A percentile compares a stretch with the other conserved stretches of the same genome.
phyloP scores from a whole-genome alignment of 1,140 invertebrate genomes.

The Argopecten irradians region DNA sequence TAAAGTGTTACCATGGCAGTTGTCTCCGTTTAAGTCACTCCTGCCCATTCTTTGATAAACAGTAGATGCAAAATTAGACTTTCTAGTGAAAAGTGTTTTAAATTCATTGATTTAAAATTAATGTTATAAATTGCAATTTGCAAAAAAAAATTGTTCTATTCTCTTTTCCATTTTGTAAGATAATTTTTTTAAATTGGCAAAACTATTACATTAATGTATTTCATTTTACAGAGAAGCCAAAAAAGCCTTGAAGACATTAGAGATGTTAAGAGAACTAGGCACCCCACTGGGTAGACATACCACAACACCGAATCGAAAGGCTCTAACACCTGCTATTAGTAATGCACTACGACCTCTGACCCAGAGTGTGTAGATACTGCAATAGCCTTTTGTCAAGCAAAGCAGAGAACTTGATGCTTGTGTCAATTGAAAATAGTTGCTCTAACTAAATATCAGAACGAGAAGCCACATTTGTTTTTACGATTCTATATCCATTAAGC shows the following conservation, averaged over 20 bases:
- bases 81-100: no score
- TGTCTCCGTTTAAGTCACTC: no score
- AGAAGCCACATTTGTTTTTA: not conserved
- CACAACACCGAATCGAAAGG: conserved; percentile 26
- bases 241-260: conserved; percentile 61
- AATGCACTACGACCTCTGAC: conserved; percentile 38
- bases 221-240: conserved; percentile 61
- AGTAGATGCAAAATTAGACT: no score
- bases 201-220: not conserved
- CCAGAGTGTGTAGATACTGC: conserved; percentile 29
- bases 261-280: conserved; percentile 45
- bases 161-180: no score
- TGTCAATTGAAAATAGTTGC: not conserved
- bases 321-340: conserved; percentile 27
- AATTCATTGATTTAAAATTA: no score
- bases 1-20: no score
- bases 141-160: no score
- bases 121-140: no score
- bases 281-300: conserved; percentile 31
- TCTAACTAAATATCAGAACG: not conserved
- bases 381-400: not conserved
- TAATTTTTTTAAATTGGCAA: no score
- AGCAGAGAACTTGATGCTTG: not conserved
- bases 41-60: no score
- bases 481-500: not conserved